Evolutionary conservation across 2,113 vertebrate species (phyloP), one percentile per base, ranked within the genome.

Genomic region (Xenopus laevis): DNA sequence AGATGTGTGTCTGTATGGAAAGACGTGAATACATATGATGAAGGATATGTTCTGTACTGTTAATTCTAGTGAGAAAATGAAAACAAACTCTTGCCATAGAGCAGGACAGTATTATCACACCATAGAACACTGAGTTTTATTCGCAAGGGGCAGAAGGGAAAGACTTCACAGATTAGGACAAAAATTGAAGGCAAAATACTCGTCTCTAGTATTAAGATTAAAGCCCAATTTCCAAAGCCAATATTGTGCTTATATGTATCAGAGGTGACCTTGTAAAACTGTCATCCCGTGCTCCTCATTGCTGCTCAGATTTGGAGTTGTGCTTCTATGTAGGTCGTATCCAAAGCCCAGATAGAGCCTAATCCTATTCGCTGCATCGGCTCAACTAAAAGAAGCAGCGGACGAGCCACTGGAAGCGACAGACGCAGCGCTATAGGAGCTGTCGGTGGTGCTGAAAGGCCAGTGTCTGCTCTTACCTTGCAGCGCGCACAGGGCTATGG

Each of bases 401-500:
- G 23, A 4, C 27, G 60, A 46, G 12, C 65, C 0, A 2, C 4
- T 27, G 23, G 23, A 27, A 40, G 33, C 8, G 33, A 5, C 33
- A 40, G 33, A 40, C 5, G 6, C 3, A 4, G 57, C 23, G 12
- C 45, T 7, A n/a, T n/a, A 40, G 66, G 59, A 60, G 30, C 80
- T 79, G 78, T 79, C 80, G 69, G 78, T 72, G 75, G 78, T 79
- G 71, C 80, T 81, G 80, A 79, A 79, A 18, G 68, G 18, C 18
- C 18, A 15, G 4, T 7, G 44, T 46, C 40, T 52, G 59, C 18
- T 11, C 84, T 84, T 81, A 85, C 85, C 84, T 83, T 81, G 84
- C 71, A 80, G 78, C n/a, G 82, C 78, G 65, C 79, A 81, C 15
- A 85, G 79, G 65, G 83, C 79, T n/a, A 87, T 69, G 65, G 75